Percentiles rank a stretch among this genome's conserved stretches.
Evolutionary conservation across 2,113 vertebrate species (phyloP).

Genomic region (Macquaria australasica): DNA sequence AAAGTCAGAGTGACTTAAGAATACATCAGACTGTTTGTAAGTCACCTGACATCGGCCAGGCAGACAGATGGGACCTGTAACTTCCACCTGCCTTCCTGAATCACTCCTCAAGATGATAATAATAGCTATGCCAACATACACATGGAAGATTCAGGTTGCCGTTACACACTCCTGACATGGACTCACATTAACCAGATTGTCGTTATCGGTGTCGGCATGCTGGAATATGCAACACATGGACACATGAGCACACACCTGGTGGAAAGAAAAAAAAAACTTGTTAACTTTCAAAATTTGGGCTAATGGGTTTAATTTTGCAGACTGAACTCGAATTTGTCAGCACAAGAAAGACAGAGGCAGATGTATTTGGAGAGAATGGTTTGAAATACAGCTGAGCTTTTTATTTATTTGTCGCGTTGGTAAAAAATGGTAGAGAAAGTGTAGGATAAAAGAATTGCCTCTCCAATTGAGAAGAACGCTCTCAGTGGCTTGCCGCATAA

Average conservation of each 20-base stretch:
- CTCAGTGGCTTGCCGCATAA: constrained; percentile 51
- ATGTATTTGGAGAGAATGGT: constrained; percentile 10
- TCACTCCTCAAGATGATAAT: constrained; percentile 55
- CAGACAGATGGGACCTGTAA: constrained; percentile 42
- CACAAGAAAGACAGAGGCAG: constrained; percentile 7
- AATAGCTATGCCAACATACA: constrained; percentile 25
- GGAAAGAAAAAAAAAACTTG: background rate
- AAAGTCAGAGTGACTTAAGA: background rate
- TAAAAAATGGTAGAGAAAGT: constrained; percentile 60
- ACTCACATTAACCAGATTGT: constrained; percentile 20
- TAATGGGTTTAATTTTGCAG: constrained; percentile 23
- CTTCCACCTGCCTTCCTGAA: constrained; percentile 44
- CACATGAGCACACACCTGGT: background rate
- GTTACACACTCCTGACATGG: background rate
- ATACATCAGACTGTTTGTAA: constrained; percentile 13
- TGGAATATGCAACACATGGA: constrained; percentile 16
- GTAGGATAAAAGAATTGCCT: constrained; percentile 61
- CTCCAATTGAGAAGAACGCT: constrained; percentile 49
- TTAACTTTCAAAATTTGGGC: background rate
- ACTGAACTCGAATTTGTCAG: constrained; percentile 36
- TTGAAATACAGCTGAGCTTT: constrained; percentile 42
- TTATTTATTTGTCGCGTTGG: constrained; percentile 62
- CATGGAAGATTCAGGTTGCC: constrained; percentile 22
- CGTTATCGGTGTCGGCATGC: constrained; percentile 3
- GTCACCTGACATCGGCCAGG: constrained; percentile 11